phyloP scores from a whole-genome alignment of 2,888 invertebrate genomes.

The Drosophila nr. medialis region DNA sequence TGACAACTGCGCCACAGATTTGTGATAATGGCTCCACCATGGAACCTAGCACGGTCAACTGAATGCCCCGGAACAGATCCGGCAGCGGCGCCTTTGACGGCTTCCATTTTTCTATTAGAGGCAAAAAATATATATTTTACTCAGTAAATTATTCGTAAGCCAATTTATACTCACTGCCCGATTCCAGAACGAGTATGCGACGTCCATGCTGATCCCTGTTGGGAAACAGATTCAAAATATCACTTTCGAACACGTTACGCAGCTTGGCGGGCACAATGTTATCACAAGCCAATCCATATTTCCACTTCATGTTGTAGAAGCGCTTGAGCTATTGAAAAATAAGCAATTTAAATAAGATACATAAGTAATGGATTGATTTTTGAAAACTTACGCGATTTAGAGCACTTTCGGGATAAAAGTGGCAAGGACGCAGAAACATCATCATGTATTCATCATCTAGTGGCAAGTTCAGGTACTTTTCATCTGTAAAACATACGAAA shows the following conservation, averaged over 20 bases:
- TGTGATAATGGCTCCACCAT: constrained; percentile 92
- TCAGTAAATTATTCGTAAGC: no score
- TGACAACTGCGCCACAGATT: constrained; percentile 90
- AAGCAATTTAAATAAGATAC: background rate
- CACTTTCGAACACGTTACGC: constrained; percentile 87
- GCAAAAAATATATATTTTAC: no score
- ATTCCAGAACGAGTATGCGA: constrained; percentile 89
- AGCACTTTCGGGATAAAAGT: constrained; percentile 93
- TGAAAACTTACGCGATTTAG: constrained; percentile 88
- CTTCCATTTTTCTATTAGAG: constrained; percentile 89
- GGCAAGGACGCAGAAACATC: constrained; percentile 93
- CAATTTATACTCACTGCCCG: constrained; percentile 87
- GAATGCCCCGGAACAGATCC: constrained; percentile 89
- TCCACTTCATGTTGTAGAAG: constrained; percentile 89
- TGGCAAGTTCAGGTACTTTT: constrained; percentile 87
- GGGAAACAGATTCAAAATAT: constrained; percentile 89
- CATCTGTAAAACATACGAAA: constrained; percentile 85
- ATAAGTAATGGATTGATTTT: background rate
- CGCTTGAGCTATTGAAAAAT: constrained; percentile 87
- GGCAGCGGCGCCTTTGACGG: constrained; percentile 88
- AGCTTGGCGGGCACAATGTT: constrained; percentile 88
- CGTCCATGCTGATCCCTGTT: constrained; percentile 88
- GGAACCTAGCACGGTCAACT: constrained; percentile 90
- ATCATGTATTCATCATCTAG: constrained; percentile 90
- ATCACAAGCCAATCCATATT: constrained; percentile 87